Evolutionary conservation across 64 coral and sea anemone species (phyloP).

Genomic region (Montipora capricornis): DNA sequence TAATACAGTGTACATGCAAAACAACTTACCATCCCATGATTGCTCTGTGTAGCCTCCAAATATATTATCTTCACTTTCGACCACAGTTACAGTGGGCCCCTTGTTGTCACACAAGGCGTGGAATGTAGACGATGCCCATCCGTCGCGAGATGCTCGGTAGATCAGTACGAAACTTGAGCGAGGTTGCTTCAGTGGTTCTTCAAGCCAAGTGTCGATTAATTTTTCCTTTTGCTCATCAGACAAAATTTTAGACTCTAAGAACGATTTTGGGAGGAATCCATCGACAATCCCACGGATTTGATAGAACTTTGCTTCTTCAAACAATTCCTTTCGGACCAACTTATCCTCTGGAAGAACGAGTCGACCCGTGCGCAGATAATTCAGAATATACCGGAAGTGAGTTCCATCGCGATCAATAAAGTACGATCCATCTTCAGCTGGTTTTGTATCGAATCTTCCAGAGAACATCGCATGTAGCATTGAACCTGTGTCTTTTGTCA

Average conservation of each 20-base stretch:
- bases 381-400: constrained; percentile 50
- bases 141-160: not conserved
- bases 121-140: not conserved
- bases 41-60: constrained; percentile 71
- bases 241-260: not conserved
- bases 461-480: constrained; percentile 44
- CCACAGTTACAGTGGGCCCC: constrained; percentile 64
- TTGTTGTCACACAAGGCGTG: constrained; percentile 49
- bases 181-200: not conserved
- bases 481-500: constrained; percentile 22
- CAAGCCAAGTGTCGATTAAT: not conserved
- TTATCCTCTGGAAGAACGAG: constrained; percentile 13
- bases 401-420: constrained; percentile 59
- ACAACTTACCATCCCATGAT: constrained; percentile 13
- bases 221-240: not conserved
- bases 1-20: too few species aligned
- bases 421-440: constrained; percentile 14
- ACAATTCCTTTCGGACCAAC: not conserved
- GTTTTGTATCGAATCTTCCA: constrained; percentile 4
- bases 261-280: not conserved
- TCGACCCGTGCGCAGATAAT: constrained; percentile 29
- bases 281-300: constrained; percentile 38
- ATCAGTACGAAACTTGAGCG: not conserved
- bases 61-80: constrained; percentile 59
- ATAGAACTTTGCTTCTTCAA: constrained; percentile 31